These are phyloP conservation scores for Drosophila pachea DNA, from an alignment of 1,140 invertebrate genomes.

Conservation along the genomic window DNA sequence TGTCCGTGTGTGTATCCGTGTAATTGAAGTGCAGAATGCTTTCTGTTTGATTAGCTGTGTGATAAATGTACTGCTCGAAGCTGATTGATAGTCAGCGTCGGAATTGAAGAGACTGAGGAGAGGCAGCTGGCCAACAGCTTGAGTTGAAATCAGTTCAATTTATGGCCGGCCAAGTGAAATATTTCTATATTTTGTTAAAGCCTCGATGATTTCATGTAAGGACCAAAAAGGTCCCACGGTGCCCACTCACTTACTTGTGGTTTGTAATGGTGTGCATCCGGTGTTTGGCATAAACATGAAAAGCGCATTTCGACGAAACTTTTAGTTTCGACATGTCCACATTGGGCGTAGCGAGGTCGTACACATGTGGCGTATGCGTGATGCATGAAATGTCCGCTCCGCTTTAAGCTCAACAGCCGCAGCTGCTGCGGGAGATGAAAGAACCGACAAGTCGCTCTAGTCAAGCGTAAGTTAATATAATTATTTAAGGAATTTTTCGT, in stretches of 20 bases:
- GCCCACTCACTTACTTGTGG: neutral
- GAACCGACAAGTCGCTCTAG: slow-evolving; percentile 9
- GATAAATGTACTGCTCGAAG: slow-evolving; percentile 36
- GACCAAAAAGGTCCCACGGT: neutral
- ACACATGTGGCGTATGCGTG: slow-evolving; percentile 10
- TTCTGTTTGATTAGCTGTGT: slow-evolving; percentile 55
- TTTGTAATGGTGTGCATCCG: slow-evolving; percentile 14
- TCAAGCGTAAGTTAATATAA: slow-evolving; percentile 47
- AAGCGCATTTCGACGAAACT: slow-evolving; percentile 34
- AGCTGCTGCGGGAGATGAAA: slow-evolving; percentile 10
- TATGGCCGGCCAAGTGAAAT: too few species aligned
- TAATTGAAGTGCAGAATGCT: slow-evolving; percentile 48
- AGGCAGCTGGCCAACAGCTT: neutral
- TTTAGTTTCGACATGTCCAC: slow-evolving; percentile 28
- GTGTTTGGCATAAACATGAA: slow-evolving; percentile 30
- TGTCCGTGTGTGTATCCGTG: neutral
- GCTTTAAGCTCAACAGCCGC: slow-evolving; percentile 1
- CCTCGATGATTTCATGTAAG: too few species aligned
- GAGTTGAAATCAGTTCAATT: too few species aligned
- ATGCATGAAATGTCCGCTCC: slow-evolving; percentile 7
- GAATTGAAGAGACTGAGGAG: slow-evolving; percentile 8
- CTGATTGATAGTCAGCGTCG: slow-evolving; percentile 56
- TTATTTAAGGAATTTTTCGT: slow-evolving; percentile 42
- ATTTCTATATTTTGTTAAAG: too few species aligned
- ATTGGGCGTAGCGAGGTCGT: slow-evolving; percentile 13